Conservation (phyloP, 2,113 vertebrate species). For the Pavo muticus region DNA sequence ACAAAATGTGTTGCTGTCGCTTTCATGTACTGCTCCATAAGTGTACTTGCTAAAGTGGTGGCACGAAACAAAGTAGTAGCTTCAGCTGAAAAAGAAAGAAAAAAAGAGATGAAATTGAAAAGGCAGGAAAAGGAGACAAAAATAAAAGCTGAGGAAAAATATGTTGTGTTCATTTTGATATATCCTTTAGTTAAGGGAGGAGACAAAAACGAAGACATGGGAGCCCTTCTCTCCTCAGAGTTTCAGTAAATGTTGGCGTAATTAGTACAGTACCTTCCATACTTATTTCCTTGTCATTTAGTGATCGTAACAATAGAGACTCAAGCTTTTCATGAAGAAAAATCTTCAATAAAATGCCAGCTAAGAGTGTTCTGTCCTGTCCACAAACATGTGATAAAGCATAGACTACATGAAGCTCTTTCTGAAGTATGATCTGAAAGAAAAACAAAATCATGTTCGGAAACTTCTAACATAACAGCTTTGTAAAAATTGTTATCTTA, state of each 20-base stretch:
- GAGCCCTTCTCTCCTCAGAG: not conserved
- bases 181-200: not conserved
- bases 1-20: constrained; percentile 95
- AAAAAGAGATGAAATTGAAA: not conserved
- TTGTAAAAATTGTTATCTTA: not conserved
- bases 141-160: not conserved
- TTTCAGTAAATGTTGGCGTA: not conserved
- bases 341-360: constrained; percentile 92
- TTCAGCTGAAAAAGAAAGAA: constrained; percentile 83
- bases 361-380: constrained; percentile 94
- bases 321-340: constrained; percentile 95
- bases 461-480: not conserved
- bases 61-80: constrained; percentile 96
- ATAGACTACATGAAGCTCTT: constrained; percentile 94
- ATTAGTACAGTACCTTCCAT: constrained; percentile 88
- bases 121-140: not conserved
- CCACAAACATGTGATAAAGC: constrained; percentile 96
- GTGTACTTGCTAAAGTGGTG: constrained; percentile 94
- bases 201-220: not conserved
- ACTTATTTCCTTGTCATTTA: constrained; percentile 95
- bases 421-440: constrained; percentile 92
- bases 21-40: constrained; percentile 99
- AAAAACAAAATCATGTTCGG: not conserved
- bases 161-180: not conserved
- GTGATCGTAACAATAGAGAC: constrained; percentile 90